Conservation (phyloP, 2,113 vertebrate genomes). For the Ascaphus truei region DNA sequence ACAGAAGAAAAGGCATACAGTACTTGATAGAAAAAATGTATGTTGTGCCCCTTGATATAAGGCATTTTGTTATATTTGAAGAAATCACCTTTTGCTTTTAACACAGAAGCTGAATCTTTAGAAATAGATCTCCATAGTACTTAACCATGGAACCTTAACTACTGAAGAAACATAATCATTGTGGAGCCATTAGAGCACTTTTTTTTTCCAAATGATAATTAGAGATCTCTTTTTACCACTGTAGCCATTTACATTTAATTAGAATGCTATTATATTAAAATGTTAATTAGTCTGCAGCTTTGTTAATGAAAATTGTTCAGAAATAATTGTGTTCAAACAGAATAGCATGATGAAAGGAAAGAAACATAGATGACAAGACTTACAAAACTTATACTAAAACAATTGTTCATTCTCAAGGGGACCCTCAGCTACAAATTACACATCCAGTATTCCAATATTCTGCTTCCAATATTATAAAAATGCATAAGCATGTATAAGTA, state of each 20-base stretch:
- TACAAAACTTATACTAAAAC: constrained; percentile 6
- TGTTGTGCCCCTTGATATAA: no score
- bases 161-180: no score
- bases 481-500: no score
- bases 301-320: constrained; percentile 16
- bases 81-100: no score
- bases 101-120: no score
- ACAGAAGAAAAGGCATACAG: no score
- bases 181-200: no score
- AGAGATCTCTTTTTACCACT: constrained; percentile 15
- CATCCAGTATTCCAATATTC: not conserved
- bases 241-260: constrained; percentile 9
- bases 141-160: no score
- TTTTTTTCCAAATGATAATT: constrained; percentile 1
- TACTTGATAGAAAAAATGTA: no score
- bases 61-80: no score
- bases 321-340: not conserved
- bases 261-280: constrained; percentile 15
- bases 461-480: not conserved
- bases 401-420: not conserved
- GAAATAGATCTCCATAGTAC: no score
- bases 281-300: constrained; percentile 12
- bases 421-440: not conserved
- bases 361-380: not conserved
- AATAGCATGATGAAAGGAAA: not conserved